Conservation (phyloP, 2,797 vertebrate species). For the Vultur gryphus region DNA sequence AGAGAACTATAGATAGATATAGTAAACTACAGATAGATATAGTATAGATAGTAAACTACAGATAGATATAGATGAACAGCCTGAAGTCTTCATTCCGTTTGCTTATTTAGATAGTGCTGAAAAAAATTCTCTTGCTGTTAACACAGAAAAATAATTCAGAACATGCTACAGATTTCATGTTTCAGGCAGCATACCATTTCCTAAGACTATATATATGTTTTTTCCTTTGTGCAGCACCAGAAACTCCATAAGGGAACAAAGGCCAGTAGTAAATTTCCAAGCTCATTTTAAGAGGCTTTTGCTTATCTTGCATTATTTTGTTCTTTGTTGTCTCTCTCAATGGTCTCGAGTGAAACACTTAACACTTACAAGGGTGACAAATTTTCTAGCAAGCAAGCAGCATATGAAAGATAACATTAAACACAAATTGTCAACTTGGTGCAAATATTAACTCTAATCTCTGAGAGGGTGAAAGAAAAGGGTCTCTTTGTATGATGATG, state of each 20-base stretch:
- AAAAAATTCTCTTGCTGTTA: background rate
- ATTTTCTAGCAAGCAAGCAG: background rate
- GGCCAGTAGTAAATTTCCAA: background rate
- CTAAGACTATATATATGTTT: background rate
- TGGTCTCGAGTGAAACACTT: background rate
- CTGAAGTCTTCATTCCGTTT: background rate
- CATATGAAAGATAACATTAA: background rate
- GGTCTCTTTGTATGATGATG: background rate
- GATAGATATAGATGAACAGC: background rate
- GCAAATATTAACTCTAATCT: background rate
- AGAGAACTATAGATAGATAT: background rate
- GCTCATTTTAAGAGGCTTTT: background rate
- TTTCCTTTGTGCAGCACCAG: background rate
- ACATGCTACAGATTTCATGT: background rate
- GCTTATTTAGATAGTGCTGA: background rate
- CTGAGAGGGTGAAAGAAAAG: background rate
- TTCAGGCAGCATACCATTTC: background rate
- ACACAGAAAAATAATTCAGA: background rate
- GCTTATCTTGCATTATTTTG: background rate
- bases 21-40: background rate
- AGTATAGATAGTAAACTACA: background rate
- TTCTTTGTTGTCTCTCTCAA: background rate
- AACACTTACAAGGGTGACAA: background rate
- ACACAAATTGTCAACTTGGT: background rate
- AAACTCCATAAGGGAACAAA: background rate